phyloP scores from a whole-genome alignment of 2,797 vertebrate genomes.

The Molothrus aeneus region DNA sequence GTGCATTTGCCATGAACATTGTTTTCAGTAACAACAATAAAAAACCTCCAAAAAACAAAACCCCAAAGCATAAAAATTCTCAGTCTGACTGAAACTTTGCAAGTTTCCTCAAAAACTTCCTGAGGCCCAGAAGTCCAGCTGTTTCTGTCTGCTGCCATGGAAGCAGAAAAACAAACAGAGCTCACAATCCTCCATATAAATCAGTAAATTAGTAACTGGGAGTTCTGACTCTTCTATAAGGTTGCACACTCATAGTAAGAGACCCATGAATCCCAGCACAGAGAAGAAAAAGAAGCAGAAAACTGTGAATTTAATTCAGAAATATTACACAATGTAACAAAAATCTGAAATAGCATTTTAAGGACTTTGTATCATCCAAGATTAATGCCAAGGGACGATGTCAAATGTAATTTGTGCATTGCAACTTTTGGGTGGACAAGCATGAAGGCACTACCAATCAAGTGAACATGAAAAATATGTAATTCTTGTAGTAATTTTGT shows the following conservation, averaged over 20 bases:
- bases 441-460: not conserved
- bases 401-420: not conserved
- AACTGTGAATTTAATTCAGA: not conserved
- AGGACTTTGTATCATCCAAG: not conserved
- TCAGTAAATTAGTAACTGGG: conserved; percentile 8
- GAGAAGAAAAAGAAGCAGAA: not conserved
- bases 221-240: not conserved
- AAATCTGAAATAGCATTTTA: not conserved
- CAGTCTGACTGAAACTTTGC: not conserved
- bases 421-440: not conserved
- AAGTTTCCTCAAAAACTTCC: conserved; percentile 1
- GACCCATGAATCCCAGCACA: not conserved
- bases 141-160: not conserved
- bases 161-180: not conserved
- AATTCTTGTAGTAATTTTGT: not conserved
- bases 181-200: not conserved
- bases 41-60: not conserved
- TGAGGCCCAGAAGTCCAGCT: not conserved
- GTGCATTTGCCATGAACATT: not conserved
- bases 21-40: not conserved
- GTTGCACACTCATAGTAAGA: not conserved
- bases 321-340: not conserved
- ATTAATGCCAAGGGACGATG: not conserved
- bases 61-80: not conserved
- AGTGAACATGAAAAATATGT: not conserved